A percentile compares a stretch with the other conserved stretches of the same genome.
These are phyloP conservation scores for Loriculus beryllinus DNA, from an alignment of 2,797 vertebrate genomes.

Conservation along the genomic window DNA sequence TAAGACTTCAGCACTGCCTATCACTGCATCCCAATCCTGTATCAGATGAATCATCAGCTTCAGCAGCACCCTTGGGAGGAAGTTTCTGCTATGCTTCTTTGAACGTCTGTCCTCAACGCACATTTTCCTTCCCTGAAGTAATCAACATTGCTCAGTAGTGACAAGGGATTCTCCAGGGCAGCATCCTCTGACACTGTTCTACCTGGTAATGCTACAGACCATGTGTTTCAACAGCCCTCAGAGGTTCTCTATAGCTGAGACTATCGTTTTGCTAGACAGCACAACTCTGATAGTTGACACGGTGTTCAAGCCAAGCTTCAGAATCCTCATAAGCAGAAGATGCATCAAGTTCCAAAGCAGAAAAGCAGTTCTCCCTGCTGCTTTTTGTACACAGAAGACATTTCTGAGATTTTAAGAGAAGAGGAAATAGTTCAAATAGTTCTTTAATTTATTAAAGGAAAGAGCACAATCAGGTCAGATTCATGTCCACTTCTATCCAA, in stretches of 20 bases:
- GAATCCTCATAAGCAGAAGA: background rate
- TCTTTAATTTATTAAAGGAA: background rate
- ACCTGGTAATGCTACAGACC: background rate
- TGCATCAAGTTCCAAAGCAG: rapidly evolving
- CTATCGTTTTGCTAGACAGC: background rate
- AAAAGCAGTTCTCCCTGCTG: background rate
- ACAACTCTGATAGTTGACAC: rapidly evolving
- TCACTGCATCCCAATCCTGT: background rate
- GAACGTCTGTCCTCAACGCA: rapidly evolving
- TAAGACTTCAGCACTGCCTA: background rate
- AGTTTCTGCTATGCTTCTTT: background rate
- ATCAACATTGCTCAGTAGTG: background rate
- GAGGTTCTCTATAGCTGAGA: background rate
- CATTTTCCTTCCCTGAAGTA: background rate
- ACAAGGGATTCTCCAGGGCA: background rate
- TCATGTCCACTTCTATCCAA: background rate
- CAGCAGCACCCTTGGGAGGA: background rate
- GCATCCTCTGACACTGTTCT: background rate
- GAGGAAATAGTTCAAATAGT: background rate
- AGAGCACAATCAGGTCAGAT: background rate
- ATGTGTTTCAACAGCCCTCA: background rate
- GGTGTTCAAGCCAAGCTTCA: background rate
- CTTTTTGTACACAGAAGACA: background rate
- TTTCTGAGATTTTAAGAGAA: background rate
- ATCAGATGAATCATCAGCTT: background rate